A percentile compares a stretch with the other conserved stretches of the same genome.
Conservation (phyloP, 2,888 invertebrate species). For the Hemithea aestivaria region DNA sequence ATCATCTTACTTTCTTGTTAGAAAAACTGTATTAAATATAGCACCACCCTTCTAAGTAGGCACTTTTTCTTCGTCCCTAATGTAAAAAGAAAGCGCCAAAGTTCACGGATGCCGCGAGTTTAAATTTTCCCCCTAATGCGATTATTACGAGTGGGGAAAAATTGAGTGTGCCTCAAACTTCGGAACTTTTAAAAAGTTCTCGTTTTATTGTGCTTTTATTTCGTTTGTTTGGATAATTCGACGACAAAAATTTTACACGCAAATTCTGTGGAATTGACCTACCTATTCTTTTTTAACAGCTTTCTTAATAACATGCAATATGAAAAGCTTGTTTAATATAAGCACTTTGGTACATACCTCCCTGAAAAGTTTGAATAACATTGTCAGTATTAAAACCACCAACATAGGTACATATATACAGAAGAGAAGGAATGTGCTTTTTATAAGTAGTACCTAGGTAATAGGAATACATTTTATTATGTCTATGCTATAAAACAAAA, state of each 20-base stretch:
- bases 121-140: slow-evolving; percentile 70
- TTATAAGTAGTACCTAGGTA: too few relatives aligned
- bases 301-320: too few relatives aligned
- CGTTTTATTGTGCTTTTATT: slow-evolving; percentile 25
- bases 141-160: slow-evolving; percentile 74
- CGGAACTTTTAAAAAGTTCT: slow-evolving; percentile 24
- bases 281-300: slow-evolving; percentile 7
- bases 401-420: too few relatives aligned
- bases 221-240: slow-evolving; percentile 18
- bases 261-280: slow-evolving; percentile 2
- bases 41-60: slow-evolving; percentile 74
- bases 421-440: too few relatives aligned
- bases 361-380: too few relatives aligned
- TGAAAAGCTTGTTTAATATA: too few relatives aligned
- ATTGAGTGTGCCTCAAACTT: slow-evolving; percentile 28
- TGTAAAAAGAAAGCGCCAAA: slow-evolving; percentile 75
- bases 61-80: slow-evolving; percentile 67
- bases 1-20: slow-evolving; percentile 14
- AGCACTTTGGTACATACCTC: too few relatives aligned
- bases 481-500: too few relatives aligned
- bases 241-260: background rate
- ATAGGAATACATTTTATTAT: too few relatives aligned
- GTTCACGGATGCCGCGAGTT: slow-evolving; percentile 64
- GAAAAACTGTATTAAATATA: slow-evolving; percentile 63
- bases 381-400: too few relatives aligned